Percentiles rank a stretch among this genome's conserved stretches.
phyloP scores from a whole-genome alignment of 1,140 invertebrate genomes.

The Polypedilum vanderplanki region DNA sequence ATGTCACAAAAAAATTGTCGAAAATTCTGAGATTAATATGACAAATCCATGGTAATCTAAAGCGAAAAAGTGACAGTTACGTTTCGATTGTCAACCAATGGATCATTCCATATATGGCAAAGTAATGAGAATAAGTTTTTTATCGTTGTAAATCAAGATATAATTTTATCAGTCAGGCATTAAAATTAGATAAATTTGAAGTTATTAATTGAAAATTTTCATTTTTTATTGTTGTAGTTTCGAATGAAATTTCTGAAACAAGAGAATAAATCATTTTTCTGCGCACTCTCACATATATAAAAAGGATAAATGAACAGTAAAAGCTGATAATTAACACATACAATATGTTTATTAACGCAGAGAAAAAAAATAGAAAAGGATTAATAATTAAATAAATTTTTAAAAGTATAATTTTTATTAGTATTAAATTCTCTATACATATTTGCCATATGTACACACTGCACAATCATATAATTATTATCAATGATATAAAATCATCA shows the following conservation, averaged over 20 bases:
- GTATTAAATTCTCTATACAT: too few species aligned
- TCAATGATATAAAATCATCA: background rate
- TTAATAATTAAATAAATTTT: too few species aligned
- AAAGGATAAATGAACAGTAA: background rate
- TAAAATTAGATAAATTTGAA: background rate
- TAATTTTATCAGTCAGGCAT: too few species aligned
- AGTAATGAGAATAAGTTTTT: slow-evolving; percentile 68
- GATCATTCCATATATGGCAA: slow-evolving; percentile 68
- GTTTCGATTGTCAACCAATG: slow-evolving; percentile 82
- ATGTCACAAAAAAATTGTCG: background rate
- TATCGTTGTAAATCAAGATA: too few species aligned
- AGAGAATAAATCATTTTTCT: background rate
- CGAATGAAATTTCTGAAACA: too few species aligned
- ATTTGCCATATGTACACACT: background rate
- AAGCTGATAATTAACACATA: slow-evolving; percentile 23
- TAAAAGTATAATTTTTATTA: too few species aligned
- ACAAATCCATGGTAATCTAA: too few species aligned
- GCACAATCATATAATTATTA: background rate
- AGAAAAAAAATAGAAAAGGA: too few species aligned
- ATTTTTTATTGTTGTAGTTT: too few species aligned
- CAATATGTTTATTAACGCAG: background rate
- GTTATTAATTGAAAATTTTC: too few species aligned
- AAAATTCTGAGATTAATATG: background rate
- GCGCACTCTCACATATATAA: background rate
- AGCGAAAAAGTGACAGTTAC: too few species aligned